These are phyloP conservation scores for Epizoanthus stellaris DNA, from an alignment of 92 coral and sea anemone genomes.

Conservation along the genomic window DNA sequence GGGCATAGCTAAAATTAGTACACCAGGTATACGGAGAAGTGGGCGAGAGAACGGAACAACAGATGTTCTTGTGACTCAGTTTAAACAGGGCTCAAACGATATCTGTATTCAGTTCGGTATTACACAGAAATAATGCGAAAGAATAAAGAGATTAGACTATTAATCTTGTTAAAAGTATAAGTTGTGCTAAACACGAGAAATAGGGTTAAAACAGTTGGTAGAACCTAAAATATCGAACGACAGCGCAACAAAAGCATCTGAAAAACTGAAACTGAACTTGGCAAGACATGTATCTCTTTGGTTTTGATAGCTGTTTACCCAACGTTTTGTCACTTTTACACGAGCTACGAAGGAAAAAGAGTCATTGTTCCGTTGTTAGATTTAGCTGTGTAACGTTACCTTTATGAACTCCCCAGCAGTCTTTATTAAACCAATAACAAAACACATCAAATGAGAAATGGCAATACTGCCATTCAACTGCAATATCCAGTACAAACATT, in stretches of 20 bases:
- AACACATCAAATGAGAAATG: conserved; percentile 41
- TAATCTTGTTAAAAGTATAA: too few species aligned
- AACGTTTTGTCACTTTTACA: conserved; percentile 16
- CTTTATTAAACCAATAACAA: conserved; percentile 39
- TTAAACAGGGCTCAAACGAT: too few species aligned
- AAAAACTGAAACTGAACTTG: background rate
- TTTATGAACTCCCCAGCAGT: conserved; percentile 34
- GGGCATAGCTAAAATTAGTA: too few species aligned
- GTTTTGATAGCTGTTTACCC: conserved; percentile 16
- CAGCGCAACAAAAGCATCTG: background rate
- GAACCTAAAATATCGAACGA: background rate
- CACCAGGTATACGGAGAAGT: too few species aligned
- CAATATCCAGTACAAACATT: conserved; percentile 26
- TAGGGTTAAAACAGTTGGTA: too few species aligned
- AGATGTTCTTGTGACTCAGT: too few species aligned
- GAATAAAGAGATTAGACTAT: too few species aligned
- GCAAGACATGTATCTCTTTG: background rate
- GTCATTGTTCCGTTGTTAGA: conserved; percentile 13
- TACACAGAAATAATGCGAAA: too few species aligned
- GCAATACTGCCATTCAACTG: conserved; percentile 38
- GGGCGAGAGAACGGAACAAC: too few species aligned
- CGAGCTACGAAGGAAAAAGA: conserved; percentile 18
- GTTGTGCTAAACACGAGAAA: too few species aligned
- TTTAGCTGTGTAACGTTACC: conserved; percentile 11
- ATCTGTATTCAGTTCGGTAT: too few species aligned